Base-by-base conservation (phyloP, 2,888 invertebrate genomes). In the Globia sparganii region DNA sequence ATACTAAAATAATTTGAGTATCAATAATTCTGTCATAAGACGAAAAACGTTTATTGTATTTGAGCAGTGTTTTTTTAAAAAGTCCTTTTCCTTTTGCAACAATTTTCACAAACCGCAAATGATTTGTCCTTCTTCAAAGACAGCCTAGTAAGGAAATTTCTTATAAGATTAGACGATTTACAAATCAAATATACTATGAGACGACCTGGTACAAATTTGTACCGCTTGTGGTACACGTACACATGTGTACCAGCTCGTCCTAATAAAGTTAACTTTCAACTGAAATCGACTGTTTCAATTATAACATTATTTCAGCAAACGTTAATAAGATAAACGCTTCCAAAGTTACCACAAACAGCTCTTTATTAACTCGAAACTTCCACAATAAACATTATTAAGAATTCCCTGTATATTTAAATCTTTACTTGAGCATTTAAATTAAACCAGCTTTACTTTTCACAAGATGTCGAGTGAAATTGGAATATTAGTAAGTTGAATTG, bases 401-500 rank as follows among this genome's bases (percentile, higher is more conserved):
- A 71, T 53, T 46, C n/a, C 11, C n/a, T 61, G 59, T 68, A 40
- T 25, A 72, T 78, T 68, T 72, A 83, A 78, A 80, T 46, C n/a
- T 71, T 75, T 21, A 73, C 67, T 74, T 15, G 25, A 71, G 49
- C 11, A 81, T 77, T 78, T 82, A 56, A 72, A 82, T 72, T 72
- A 69, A 70, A 62, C 4, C 13, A 18, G 37, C 31, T 58, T 73
- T 62, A 73, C 68, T 59, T 72, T 64, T 59, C 66, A 34, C 49
- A 65, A 78, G 62, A 78, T 64, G 40, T 65, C 40, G 56, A 81
- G 9, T 28, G 68, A 71, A 86, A 87, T 87, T 86, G 78, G 84
- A 89, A 89, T 89, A 87, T 89, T 87, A 82, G 85, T 83, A 82
- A 78, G 70, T 74, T 80, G 75, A 86, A 87, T 86, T 86, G 79